A percentile compares a stretch with the other conserved stretches of the same genome.
These are phyloP conservation scores for Bolinopsis microptera DNA, from an alignment of 37 sponge, comb jelly and placozoan species.

Conservation along the genomic window DNA sequence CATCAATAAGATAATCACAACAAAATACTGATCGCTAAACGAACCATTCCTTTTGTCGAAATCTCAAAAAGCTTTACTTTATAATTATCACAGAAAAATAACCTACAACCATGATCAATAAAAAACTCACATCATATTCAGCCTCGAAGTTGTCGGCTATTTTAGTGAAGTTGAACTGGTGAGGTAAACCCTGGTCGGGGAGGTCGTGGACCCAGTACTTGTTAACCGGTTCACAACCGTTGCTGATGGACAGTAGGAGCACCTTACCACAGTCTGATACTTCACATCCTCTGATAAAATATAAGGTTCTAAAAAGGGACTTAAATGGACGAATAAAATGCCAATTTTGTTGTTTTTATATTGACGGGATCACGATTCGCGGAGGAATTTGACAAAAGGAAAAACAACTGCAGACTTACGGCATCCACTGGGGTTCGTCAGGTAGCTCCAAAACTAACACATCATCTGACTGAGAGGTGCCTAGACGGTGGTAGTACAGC, in stretches of 20 bases:
- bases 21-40: too few species aligned
- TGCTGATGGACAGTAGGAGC: neutral
- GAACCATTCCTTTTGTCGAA: too few species aligned
- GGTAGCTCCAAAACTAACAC: conserved; percentile 80
- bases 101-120: too few species aligned
- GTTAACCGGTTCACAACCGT: conserved; percentile 56
- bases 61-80: too few species aligned
- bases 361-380: too few species aligned
- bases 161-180: conserved; percentile 68
- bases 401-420: conserved; percentile 68
- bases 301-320: too few species aligned
- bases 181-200: neutral
- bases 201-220: conserved; percentile 13
- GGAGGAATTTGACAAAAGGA: too few species aligned
- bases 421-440: conserved; percentile 86
- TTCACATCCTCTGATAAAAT: conserved; percentile 33
- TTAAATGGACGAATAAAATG: too few species aligned
- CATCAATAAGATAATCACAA: too few species aligned
- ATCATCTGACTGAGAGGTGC: conserved; percentile 78
- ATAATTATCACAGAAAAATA: too few species aligned
- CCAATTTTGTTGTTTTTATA: too few species aligned
- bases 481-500: conserved; percentile 85
- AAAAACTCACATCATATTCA: conserved; percentile 78
- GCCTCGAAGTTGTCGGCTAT: conserved; percentile 90
- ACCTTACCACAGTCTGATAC: conserved; percentile 19